Evolutionary conservation across 2,113 vertebrate species (phyloP), one percentile per base, ranked within the genome.

Genomic region (Bambusicola thoracicus): DNA sequence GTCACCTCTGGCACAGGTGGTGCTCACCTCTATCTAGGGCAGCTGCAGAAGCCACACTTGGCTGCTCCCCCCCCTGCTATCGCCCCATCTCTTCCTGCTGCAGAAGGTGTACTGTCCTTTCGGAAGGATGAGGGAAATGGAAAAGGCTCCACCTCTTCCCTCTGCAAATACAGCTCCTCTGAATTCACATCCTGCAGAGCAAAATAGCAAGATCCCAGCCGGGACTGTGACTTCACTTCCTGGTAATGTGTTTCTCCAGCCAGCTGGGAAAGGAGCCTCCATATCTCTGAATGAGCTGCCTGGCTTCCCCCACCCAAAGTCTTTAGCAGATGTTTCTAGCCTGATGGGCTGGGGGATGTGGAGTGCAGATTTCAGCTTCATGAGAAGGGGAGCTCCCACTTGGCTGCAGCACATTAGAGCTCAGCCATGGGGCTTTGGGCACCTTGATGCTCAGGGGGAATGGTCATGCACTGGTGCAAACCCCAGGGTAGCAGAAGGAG

Each of bases 111-210:
- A 94, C 94, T 95, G 93, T 96, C 96, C 94, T 97, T 97, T 96
- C 96, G 94, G 96, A 97, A 97, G 96, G 96, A 97, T 96, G 93
- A 82, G 95, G 97, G 96, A 97, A 97, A 96, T 94, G 94, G 92
- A 97, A 96, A 96, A 96, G 85, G 85, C 93, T 89, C 96, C 97
- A 95, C 97, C 97, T 97, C 92, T 97, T 97, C 95, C 96, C 95
- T 96, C 72, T 77, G 86, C 95, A 96, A 97, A 97, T 96, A 96
- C 70, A 95, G 59, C 81, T 91, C 94, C 89, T 92, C 96, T 97
- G 95, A 97, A 94, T 95, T 96, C 90, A 94, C 90, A 97, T 97
- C 97, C 97, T 97, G 97, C 88, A 89, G 81, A 95, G 90, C 0
- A 69, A 84, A 96, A 95, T 89, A 74, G 91, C 93, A 94, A 88